Evolutionary conservation across 2,888 invertebrate species (phyloP), one percentile per base, ranked within the genome.

Genomic region (Ceratothoa steindachneri): DNA sequence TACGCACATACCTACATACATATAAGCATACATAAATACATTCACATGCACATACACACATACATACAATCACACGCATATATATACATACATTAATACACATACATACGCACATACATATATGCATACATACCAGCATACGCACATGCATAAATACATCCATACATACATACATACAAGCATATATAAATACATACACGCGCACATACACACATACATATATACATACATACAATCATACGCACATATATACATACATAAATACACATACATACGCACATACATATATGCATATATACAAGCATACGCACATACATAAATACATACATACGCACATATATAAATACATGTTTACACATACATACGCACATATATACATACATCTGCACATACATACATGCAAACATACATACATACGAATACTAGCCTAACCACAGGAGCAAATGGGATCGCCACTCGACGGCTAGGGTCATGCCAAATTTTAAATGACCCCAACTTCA

Each of bases 61-160:
- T 12, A 67, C 1, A 67, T 30, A 67, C 19, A 67, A 19, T 30
- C 31, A 67, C 31, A 31, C 31, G 19, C 31, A 67, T 67, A 31
- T 67, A 67, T 67, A 67, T 67, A 67, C 31, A 67, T 67, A 67
- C 30, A 27, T 24, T n/a, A 9, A 68, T 19, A 24, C 31, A 68
- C 31, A 31, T 31, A 30, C 24, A 27, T 64, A 7, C 27, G 4
- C 24, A 7, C 27, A 7, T 64, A 64, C 9, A 64, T 7, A 64
- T 4, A 64, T 7, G 27, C 9, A 64, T n/a, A 15, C 22, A 64
- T 19, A 24, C 22, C 2, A 4, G 28, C 9, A 24, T 19, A 64
- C n/a, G n/a, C 9, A 24, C 9, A 64, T 4, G 28, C 1, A 64
- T 4, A 64, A 0, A 64, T 19, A 64, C 22, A 64, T 19, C 24